Evolutionary conservation across 2,113 vertebrate species (phyloP), one percentile per base, ranked within the genome.

Genomic region (Muntiacus muntjak): DNA sequence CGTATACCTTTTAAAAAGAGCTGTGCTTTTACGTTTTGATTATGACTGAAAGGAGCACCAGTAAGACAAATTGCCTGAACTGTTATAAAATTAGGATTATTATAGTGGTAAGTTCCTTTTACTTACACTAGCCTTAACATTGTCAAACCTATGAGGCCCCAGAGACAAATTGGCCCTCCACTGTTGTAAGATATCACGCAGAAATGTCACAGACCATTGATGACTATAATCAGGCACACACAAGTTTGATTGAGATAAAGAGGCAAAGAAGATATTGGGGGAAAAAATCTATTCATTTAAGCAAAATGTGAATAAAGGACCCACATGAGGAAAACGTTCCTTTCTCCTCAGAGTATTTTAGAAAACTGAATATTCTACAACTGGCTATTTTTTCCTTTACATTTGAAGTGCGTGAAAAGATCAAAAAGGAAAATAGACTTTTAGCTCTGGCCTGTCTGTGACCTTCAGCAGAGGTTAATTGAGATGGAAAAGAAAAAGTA

Each of bases 161-260:
- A 74, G 96, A 98, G 98, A 97, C 67, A 87, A 83, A 97, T 3
- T 64, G 57, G 81, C 83, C 98, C 96, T 95, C 78, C 36, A 58
- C 13, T 78, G 30, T 45, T 74, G 23, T 89, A 96, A 92, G 87
- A 97, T 78, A 88, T 40, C 83, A 28, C 4, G 15, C 62, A 97
- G 89, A 96, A 96, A 92, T 62, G 95, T 55, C 90, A 95, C 62
- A 98, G 84, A 7, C 60, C 89, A 94, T 47, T 96, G 83, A 81
- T 89, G 83, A 97, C 92, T 93, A 26, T 89, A 96, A 97, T 96
- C 93, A 93, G 87, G 94, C 87, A 89, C 23, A 96, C 93, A 83
- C 6, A 40, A 94, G 55, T 97, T 98, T 97, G 90, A 95, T 83
- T 94, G 97, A 98, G 96, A 98, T 33, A 98, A 97, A 97, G 83